Conservation (phyloP, 1,140 invertebrate genomes). For the Diachasma alloeum region DNA sequence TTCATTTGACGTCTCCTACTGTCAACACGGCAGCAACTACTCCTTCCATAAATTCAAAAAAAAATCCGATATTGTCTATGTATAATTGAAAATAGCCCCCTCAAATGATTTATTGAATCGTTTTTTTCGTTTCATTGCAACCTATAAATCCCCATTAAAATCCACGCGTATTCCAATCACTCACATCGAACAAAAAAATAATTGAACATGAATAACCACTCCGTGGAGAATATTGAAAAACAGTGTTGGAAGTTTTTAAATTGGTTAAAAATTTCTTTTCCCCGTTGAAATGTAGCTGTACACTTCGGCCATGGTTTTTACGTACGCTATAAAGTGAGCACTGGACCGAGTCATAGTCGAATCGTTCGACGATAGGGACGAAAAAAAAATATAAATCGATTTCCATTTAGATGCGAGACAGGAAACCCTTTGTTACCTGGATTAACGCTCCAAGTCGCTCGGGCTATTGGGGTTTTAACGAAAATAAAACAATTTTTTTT, state of each 20-base stretch:
- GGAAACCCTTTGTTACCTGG: slow-evolving; percentile 43
- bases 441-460: slow-evolving; percentile 42
- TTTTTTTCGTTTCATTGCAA: too few relatives aligned
- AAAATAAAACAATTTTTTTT: slow-evolving; percentile 17
- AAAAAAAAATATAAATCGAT: slow-evolving; percentile 39
- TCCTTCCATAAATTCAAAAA: too few relatives aligned
- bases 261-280: neutral
- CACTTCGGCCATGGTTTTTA: neutral
- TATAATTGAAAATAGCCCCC: too few relatives aligned
- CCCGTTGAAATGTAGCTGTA: neutral
- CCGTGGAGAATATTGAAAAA: neutral
- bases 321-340: slow-evolving; percentile 15
- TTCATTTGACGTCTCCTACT: too few relatives aligned
- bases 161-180: too few relatives aligned
- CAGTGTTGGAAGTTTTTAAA: neutral
- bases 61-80: too few relatives aligned
- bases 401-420: slow-evolving; percentile 40
- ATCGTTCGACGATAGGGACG: slow-evolving; percentile 1
- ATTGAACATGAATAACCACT: neutral
- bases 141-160: too few relatives aligned
- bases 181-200: neutral
- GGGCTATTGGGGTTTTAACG: slow-evolving; percentile 28
- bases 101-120: too few relatives aligned
- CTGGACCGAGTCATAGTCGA: slow-evolving; percentile 22
- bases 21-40: too few relatives aligned